Conservation (phyloP, 2,797 vertebrate species). For the Smutsia gigantea region DNA sequence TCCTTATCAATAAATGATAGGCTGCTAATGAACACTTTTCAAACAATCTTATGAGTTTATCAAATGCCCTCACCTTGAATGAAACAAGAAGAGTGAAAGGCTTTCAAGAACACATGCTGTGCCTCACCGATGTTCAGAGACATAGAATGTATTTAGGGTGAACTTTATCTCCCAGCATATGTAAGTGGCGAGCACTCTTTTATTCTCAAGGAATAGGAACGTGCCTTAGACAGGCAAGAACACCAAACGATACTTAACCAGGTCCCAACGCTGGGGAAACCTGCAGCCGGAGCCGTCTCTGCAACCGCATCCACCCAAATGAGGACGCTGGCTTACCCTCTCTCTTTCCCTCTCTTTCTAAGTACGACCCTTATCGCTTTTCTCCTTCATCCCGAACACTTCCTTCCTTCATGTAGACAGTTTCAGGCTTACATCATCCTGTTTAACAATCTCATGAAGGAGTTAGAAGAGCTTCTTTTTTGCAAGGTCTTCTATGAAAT, state of each 20-base stretch:
- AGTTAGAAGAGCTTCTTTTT: constrained; percentile 9
- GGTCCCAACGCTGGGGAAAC: not conserved
- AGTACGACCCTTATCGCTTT: not conserved
- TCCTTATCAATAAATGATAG: constrained; percentile 23
- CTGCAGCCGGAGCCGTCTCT: not conserved
- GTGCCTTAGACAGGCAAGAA: not conserved
- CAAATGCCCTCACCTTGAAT: constrained; percentile 34
- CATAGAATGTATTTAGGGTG: constrained; percentile 1
- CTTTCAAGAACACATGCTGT: constrained; percentile 4
- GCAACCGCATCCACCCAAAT: not conserved
- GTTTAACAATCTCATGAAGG: not conserved
- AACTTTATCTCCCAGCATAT: constrained; percentile 34
- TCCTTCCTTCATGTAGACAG: not conserved
- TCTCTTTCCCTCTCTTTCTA: not conserved
- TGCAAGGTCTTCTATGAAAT: not conserved
- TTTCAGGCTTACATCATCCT: not conserved
- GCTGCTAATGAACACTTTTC: constrained; percentile 27
- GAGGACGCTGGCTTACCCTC: not conserved
- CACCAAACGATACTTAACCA: not conserved
- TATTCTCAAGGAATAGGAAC: not conserved
- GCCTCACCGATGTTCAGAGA: constrained; percentile 29
- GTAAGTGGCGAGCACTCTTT: not conserved
- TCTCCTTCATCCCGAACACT: not conserved
- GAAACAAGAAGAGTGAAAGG: constrained; percentile 14
- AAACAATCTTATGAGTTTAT: constrained; percentile 26